Conservation (phyloP, 2,888 invertebrate genomes). For the Ernsta delagoae region DNA sequence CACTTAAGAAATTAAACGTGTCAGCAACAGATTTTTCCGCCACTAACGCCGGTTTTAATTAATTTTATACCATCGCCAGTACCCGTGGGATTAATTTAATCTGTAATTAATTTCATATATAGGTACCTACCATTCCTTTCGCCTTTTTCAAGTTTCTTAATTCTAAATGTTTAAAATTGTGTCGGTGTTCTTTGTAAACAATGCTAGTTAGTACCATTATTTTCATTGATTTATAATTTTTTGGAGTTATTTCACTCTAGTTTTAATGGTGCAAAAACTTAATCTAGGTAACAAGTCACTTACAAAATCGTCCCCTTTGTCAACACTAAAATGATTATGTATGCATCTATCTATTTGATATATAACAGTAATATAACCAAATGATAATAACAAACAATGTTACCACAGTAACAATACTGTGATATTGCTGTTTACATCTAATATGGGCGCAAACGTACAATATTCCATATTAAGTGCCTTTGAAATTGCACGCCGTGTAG, state of each 20-base stretch:
- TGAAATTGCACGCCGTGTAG: neutral
- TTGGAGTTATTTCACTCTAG: no score
- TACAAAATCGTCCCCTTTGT: no score
- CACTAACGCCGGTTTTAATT: slow-evolving; percentile 44
- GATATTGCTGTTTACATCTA: neutral
- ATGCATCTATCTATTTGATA: neutral
- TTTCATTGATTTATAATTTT: no score
- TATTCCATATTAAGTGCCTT: neutral
- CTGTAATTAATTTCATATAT: slow-evolving; percentile 31
- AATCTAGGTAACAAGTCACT: no score
- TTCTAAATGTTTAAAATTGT: no score
- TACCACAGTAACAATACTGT: neutral
- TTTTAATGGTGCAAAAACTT: no score
- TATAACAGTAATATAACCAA: neutral
- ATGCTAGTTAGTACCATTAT: no score
- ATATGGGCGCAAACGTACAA: neutral
- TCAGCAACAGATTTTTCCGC: slow-evolving; percentile 47
- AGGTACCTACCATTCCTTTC: no score
- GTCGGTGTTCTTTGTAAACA: no score
- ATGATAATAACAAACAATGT: neutral
- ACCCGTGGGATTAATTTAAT: slow-evolving; percentile 24
- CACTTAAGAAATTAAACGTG: slow-evolving; percentile 49
- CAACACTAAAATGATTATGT: no score
- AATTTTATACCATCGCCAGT: slow-evolving; percentile 45
- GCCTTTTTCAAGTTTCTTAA: no score